Base-by-base conservation (phyloP, 2,113 vertebrate species). In the Chaenocephalus aceratus region DNA sequence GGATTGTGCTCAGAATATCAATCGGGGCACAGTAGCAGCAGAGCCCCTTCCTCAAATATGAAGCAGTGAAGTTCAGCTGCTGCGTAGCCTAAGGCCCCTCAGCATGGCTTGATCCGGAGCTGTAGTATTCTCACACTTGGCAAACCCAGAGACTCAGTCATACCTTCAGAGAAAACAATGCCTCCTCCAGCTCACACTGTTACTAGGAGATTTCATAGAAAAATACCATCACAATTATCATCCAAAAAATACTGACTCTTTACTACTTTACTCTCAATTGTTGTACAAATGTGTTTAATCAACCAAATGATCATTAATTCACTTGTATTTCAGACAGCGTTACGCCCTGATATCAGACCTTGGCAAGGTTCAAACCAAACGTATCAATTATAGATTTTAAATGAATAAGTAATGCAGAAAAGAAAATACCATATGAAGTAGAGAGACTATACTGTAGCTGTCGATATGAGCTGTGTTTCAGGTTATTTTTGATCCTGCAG, bases 1-100 rank as follows among this genome's bases (percentile, higher is more conserved):
- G 56, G 41, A 46, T 82, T 87, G 86, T 88, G 90, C 70, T 77
- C 67, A 78, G 92, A 92, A 93, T 93, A 91, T 89, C 91, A 93
- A 93, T 86, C 78, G 66, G 82, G 61, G 70, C 84, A 86, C 80
- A 75, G 82, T 57, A 84, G 86, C 80, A 89, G 59, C 74, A 82
- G 41, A 84, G 51, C 79, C 84, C 83, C 84, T 49, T 76, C 74
- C 88, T 70, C 79, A 88, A 77, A 90, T 89, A 70, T 61, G 82
- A 87, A 91, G 74, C 80, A 3, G 57, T 66, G 67, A 80, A 88
- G 87, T 89, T 79, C 16, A 89, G 88, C 78, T 83, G 83, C 83
- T 75, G 72, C n/a, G 64, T 82, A 75, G 90, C 92, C 89, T 58
- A 48, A 79, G 88, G 90, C 89, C 84, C 85, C 70, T 74, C 45